These are phyloP conservation scores for Tragelaphus strepsiceros DNA, from an alignment of 2,113 vertebrate genomes.

Conservation along the genomic window DNA sequence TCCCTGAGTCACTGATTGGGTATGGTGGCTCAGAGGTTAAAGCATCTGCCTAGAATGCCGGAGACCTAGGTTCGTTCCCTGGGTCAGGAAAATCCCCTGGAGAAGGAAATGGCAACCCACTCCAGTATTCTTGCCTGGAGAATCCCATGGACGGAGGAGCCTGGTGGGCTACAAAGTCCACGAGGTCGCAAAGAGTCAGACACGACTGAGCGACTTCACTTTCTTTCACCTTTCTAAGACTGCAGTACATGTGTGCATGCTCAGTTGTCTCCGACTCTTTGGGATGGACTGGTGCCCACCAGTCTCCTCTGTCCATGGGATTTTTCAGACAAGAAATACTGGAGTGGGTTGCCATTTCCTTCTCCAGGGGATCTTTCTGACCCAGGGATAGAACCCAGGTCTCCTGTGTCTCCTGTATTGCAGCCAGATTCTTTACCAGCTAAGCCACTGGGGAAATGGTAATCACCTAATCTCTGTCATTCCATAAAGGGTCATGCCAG, in stretches of 20 bases:
- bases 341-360: background rate
- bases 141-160: no score
- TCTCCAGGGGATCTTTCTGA: background rate
- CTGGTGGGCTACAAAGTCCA: no score
- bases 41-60: no score
- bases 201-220: no score
- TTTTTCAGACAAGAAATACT: background rate
- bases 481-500: background rate
- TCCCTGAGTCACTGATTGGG: background rate
- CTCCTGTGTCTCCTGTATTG: background rate
- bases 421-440: background rate
- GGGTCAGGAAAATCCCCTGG: no score
- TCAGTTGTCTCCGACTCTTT: background rate
- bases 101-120: no score
- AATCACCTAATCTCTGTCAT: background rate
- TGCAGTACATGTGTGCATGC: background rate
- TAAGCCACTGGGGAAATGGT: background rate
- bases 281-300: background rate
- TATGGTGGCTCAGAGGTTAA: background rate
- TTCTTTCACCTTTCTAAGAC: background rate
- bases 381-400: background rate
- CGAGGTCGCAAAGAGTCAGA: no score
- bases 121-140: no score
- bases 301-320: background rate
- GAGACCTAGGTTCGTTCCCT: no score